A percentile compares a stretch with the other conserved stretches of the same genome.
phyloP scores from a whole-genome alignment of 2,113 vertebrate species.

The Oryctolagus cuniculus region mOryCun1.1 NC_091445.1:90393001-90393500 shows the following conservation, averaged over 20 bases:
- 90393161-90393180: background rate
- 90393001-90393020: too few species aligned
- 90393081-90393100: background rate
- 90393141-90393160: background rate
- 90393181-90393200: background rate
- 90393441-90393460: too few species aligned
- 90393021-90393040: too few species aligned
- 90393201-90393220: background rate
- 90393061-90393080: too few species aligned
- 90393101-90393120: background rate
- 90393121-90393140: background rate
- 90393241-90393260: background rate
- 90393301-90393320: background rate
- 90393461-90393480: too few species aligned
- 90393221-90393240: background rate
- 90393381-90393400: slow-evolving; percentile 18
- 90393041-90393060: too few species aligned
- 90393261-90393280: background rate
- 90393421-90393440: too few species aligned
- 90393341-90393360: background rate
- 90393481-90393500: too few species aligned
- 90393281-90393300: background rate
- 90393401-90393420: background rate
- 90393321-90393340: background rate
- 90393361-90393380: background rate